Evolutionary conservation across 2,113 vertebrate genomes (phyloP).

Genomic region (Phrynosoma blainvillii): DNA sequence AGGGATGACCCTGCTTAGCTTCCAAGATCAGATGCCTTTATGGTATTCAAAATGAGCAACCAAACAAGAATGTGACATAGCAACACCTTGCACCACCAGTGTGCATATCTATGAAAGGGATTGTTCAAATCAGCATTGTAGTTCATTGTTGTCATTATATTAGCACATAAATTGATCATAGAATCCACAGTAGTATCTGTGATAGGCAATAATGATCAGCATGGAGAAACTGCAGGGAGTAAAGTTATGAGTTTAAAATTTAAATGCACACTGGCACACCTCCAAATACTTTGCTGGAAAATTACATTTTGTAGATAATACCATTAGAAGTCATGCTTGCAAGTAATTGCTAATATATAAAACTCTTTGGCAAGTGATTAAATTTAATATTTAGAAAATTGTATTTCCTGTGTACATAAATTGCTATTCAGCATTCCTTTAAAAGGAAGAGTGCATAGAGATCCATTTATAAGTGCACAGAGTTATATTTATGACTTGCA

Average conservation of each 20-base stretch:
- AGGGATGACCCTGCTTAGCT: too few relatives aligned
- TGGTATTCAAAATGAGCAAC: too few relatives aligned
- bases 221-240: constrained; percentile 20
- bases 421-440: too few relatives aligned
- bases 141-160: neutral
- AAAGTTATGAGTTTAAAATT: constrained; percentile 46
- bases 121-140: too few relatives aligned
- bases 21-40: too few relatives aligned
- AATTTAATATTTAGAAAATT: constrained; percentile 2
- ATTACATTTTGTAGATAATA: neutral
- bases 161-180: neutral
- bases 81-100: too few relatives aligned
- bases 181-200: neutral
- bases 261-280: constrained; percentile 19
- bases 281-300: constrained; percentile 19
- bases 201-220: constrained; percentile 31
- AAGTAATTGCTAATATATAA: constrained; percentile 31
- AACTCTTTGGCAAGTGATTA: constrained; percentile 22
- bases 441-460: too few relatives aligned
- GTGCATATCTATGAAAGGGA: too few relatives aligned
- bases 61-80: too few relatives aligned
- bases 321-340: constrained; percentile 13
- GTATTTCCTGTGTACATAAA: neutral
- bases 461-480: neutral
- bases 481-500: neutral